Conservation (phyloP, 2,888 invertebrate species). For the Lasius platythorax region DNA sequence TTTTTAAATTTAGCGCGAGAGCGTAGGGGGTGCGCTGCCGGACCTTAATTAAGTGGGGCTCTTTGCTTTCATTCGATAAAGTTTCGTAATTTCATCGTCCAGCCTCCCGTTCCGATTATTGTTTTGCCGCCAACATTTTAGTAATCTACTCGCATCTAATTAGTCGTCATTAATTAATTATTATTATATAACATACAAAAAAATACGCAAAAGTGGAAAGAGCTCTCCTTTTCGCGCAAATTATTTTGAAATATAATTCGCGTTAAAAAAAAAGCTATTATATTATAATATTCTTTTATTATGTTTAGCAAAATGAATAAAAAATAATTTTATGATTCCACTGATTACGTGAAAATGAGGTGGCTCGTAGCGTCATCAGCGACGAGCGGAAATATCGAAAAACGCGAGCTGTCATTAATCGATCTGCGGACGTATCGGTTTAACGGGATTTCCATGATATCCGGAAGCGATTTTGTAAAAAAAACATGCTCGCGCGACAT, state of each 20-base stretch:
- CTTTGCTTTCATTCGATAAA: slow-evolving; percentile 42
- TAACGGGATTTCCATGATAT: slow-evolving; percentile 15
- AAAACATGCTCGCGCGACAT: background rate
- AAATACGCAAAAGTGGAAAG: background rate
- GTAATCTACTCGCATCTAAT: background rate
- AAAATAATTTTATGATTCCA: background rate
- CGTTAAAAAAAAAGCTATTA: background rate
- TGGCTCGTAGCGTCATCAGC: background rate
- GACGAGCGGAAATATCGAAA: background rate
- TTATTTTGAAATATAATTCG: background rate
- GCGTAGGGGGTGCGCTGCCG: slow-evolving; percentile 18
- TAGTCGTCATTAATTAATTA: slow-evolving; percentile 21
- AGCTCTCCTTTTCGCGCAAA: too few species aligned
- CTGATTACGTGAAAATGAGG: background rate
- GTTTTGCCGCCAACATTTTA: background rate
- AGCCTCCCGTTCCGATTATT: slow-evolving; percentile 29
- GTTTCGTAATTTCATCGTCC: slow-evolving; percentile 42
- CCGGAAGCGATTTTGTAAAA: slow-evolving; percentile 19
- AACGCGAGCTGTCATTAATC: slow-evolving; percentile 20
- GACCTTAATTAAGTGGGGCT: slow-evolving; percentile 42
- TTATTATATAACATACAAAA: background rate
- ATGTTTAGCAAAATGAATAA: background rate
- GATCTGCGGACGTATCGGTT: background rate
- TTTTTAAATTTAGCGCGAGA: slow-evolving; percentile 45
- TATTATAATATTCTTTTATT: background rate